These are phyloP conservation scores for Eupsilia transversa DNA, from an alignment of 2,888 invertebrate genomes.

Conservation along the genomic window DNA sequence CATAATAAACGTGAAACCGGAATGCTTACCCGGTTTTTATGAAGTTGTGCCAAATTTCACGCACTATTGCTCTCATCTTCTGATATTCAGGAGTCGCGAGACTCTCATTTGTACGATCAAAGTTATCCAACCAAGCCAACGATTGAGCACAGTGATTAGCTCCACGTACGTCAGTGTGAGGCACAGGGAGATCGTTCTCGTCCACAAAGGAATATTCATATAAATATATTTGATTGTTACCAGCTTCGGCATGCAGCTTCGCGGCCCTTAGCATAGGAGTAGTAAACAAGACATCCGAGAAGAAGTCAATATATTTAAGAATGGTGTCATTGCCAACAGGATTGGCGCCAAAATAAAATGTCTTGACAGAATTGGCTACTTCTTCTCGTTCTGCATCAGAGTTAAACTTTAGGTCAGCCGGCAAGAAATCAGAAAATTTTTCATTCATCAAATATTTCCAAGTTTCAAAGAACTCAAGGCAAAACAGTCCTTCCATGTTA, in stretches of 20 bases:
- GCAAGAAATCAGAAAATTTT: constrained; percentile 69
- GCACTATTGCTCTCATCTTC: constrained; percentile 44
- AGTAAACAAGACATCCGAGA: constrained; percentile 69
- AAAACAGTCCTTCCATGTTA: constrained; percentile 69
- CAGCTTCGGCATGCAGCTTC: constrained; percentile 70
- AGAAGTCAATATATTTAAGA: constrained; percentile 70
- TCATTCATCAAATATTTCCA: constrained; percentile 74
- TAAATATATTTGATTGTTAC: constrained; percentile 73
- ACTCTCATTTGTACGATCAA: constrained; percentile 52
- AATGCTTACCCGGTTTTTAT: constrained; percentile 21
- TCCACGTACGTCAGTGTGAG: constrained; percentile 61
- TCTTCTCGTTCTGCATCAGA: constrained; percentile 66
- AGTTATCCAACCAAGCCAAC: constrained; percentile 51
- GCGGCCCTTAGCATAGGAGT: constrained; percentile 69
- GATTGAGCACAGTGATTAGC: constrained; percentile 71
- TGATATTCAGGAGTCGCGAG: constrained; percentile 18
- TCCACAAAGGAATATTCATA: constrained; percentile 74
- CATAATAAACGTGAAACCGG: not conserved
- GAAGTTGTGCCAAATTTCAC: constrained; percentile 53
- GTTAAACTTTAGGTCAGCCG: constrained; percentile 70
- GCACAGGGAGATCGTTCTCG: constrained; percentile 61
- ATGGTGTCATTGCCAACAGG: constrained; percentile 64
- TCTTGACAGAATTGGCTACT: constrained; percentile 69
- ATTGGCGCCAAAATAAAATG: constrained; percentile 72
- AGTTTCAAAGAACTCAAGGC: constrained; percentile 27